Percentiles rank a stretch among this genome's conserved stretches.
Evolutionary conservation across 2,113 vertebrate species (phyloP).

Genomic region (Apus apus): DNA sequence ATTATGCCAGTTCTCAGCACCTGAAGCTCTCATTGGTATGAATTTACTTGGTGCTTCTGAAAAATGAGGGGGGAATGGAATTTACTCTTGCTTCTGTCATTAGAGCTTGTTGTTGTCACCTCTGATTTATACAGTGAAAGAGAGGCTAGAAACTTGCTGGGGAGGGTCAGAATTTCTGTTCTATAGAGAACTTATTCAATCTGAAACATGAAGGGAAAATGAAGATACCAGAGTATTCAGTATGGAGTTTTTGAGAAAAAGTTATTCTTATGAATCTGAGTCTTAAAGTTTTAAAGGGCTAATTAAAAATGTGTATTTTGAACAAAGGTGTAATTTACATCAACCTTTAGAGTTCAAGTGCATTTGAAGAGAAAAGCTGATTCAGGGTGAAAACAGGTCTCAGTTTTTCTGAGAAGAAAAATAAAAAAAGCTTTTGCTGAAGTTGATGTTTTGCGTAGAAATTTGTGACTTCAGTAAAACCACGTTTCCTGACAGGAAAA

Average conservation of each 20-base stretch:
- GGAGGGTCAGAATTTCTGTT: background rate
- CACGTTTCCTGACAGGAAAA: background rate
- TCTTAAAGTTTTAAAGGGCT: background rate
- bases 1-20: background rate
- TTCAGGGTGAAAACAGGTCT: background rate
- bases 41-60: background rate
- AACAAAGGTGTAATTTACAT: background rate
- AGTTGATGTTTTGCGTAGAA: background rate
- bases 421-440: background rate
- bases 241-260: background rate
- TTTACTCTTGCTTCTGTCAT: background rate
- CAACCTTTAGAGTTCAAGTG: background rate
- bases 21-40: background rate
- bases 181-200: background rate
- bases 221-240: background rate
- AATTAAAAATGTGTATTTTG: background rate
- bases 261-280: background rate
- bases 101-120: background rate
- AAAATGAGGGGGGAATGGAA: background rate
- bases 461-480: background rate
- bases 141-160: background rate
- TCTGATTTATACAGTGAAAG: background rate
- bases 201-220: background rate
- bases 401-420: background rate
- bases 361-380: background rate